Conservation (phyloP, 1,140 invertebrate genomes). For the Drosophila yakuba region DNA sequence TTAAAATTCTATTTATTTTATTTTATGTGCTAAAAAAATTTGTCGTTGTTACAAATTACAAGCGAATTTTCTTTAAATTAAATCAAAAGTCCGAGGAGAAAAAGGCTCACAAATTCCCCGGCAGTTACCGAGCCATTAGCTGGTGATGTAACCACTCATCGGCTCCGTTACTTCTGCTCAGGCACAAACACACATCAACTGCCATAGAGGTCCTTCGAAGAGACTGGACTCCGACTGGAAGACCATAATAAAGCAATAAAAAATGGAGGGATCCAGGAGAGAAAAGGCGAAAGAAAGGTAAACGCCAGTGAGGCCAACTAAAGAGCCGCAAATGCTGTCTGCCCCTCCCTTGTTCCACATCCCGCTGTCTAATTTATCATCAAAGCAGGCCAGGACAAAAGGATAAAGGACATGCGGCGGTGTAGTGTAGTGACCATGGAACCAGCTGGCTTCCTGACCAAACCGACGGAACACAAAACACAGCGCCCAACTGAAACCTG, state of each 20-base stretch:
- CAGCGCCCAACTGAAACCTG: slow-evolving; percentile 34
- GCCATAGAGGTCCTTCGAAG: slow-evolving; percentile 7
- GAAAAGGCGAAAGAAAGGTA: slow-evolving; percentile 49
- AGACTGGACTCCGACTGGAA: slow-evolving; percentile 35
- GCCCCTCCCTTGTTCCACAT: slow-evolving; percentile 13
- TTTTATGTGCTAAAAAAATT: no score
- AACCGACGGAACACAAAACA: slow-evolving; percentile 43
- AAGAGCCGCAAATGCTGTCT: slow-evolving; percentile 69
- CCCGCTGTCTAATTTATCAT: slow-evolving; percentile 74
- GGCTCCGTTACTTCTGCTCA: slow-evolving; percentile 9
- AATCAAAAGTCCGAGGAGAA: not conserved
- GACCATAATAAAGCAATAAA: slow-evolving; percentile 79
- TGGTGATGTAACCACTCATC: slow-evolving; percentile 46
- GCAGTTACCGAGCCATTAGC: slow-evolving; percentile 41
- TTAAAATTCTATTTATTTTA: no score
- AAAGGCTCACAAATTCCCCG: slow-evolving; percentile 8
- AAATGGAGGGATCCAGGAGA: slow-evolving; percentile 31
- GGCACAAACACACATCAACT: slow-evolving; percentile 7
- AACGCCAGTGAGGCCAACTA: slow-evolving; percentile 62
- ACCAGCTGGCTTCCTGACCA: slow-evolving; percentile 77
- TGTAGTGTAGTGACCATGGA: slow-evolving; percentile 53
- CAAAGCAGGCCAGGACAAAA: slow-evolving; percentile 64
- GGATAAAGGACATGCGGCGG: slow-evolving; percentile 53
- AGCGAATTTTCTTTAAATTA: not conserved
- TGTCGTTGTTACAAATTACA: no score